Evolutionary conservation across 2,113 vertebrate species (phyloP).

Genomic region (Aegotheles bennettii): DNA sequence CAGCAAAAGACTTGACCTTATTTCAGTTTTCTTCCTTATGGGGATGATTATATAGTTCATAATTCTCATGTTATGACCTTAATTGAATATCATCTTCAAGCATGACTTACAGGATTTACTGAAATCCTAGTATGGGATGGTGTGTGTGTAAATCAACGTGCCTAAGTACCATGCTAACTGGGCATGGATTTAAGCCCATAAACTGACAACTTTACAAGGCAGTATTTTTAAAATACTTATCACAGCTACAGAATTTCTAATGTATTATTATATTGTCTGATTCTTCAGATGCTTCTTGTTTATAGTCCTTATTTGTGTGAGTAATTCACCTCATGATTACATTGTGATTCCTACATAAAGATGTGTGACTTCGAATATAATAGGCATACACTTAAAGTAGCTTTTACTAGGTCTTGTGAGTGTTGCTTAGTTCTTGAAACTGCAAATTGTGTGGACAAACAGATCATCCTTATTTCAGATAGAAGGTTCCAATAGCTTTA

Average conservation of each 20-base stretch:
- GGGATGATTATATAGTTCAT: background rate
- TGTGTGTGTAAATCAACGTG: background rate
- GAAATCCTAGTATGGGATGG: background rate
- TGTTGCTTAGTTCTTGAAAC: background rate
- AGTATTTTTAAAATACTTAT: background rate
- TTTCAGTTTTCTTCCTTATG: background rate
- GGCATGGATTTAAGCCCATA: background rate
- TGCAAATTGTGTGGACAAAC: constrained; percentile 19
- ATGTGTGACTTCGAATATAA: background rate
- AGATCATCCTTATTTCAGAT: background rate
- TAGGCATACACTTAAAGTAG: background rate
- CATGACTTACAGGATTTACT: background rate
- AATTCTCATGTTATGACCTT: background rate
- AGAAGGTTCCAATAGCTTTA: background rate
- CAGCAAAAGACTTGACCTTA: background rate
- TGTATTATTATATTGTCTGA: background rate
- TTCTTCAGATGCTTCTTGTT: background rate
- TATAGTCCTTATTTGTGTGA: background rate
- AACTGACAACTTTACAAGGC: background rate
- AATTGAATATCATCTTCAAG: background rate
- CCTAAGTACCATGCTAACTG: background rate
- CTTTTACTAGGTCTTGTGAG: background rate
- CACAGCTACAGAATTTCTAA: background rate
- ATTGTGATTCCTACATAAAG: background rate
- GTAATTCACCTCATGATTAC: background rate